Conservation (phyloP, 35 echinoderm and acorn worm genomes). For the Chiridota heheva region DNA sequence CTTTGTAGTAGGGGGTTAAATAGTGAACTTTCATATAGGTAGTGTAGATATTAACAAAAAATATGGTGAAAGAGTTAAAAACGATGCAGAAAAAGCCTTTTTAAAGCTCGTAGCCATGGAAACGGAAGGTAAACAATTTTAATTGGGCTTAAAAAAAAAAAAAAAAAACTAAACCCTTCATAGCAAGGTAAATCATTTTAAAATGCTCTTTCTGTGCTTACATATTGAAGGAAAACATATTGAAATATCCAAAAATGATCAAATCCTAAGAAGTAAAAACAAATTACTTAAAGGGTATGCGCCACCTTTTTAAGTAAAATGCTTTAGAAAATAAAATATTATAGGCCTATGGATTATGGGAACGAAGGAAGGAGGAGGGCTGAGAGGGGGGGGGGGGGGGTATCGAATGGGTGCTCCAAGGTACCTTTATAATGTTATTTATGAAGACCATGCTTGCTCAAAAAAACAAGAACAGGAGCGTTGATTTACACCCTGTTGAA, state of each 20-base stretch:
- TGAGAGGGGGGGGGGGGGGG: too few relatives aligned
- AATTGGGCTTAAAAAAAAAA: background rate
- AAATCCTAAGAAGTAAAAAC: background rate
- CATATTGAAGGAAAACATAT: background rate
- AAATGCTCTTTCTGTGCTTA: background rate
- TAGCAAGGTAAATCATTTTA: too few relatives aligned
- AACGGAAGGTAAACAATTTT: constrained; percentile 12
- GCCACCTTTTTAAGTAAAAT: too few relatives aligned
- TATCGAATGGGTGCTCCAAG: too few relatives aligned
- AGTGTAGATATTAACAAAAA: background rate
- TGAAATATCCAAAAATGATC: background rate
- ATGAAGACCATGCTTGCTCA: too few relatives aligned
- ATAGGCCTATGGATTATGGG: too few relatives aligned
- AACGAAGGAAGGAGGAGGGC: too few relatives aligned
- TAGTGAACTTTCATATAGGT: background rate
- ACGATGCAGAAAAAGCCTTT: background rate
- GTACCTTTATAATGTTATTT: too few relatives aligned
- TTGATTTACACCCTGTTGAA: too few relatives aligned
- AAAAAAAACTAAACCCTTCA: too few relatives aligned
- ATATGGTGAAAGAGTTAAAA: background rate
- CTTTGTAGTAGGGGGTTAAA: background rate
- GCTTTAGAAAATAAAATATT: too few relatives aligned
- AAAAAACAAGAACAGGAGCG: too few relatives aligned
- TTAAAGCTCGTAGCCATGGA: constrained; percentile 11
- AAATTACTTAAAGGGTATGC: constrained; percentile 1